Percentiles rank a stretch among this genome's conserved stretches.
Conservation (phyloP, 2,113 vertebrate species). For the Oostethus manadensis region DNA sequence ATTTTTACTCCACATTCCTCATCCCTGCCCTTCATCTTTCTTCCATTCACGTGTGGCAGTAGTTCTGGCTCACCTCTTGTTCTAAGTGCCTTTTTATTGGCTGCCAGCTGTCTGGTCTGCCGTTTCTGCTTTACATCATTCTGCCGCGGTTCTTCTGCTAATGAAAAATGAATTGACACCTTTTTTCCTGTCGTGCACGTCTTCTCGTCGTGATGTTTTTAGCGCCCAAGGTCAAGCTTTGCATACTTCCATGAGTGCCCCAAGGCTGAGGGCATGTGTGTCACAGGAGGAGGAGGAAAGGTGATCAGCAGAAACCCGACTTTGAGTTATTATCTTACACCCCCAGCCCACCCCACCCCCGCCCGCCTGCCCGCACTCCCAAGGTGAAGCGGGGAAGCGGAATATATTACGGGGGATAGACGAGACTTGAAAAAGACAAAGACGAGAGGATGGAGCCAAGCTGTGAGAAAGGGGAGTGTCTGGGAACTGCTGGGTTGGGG, state of each 20-base stretch:
- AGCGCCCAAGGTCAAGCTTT: conserved; percentile 11
- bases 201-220: background rate
- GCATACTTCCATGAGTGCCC: conserved; percentile 52
- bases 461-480: conserved; percentile 52
- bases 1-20: background rate
- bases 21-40: conserved; percentile 3
- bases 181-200: background rate
- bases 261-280: conserved; percentile 37
- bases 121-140: conserved; percentile 25
- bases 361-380: background rate
- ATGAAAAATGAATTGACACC: background rate
- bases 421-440: background rate
- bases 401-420: conserved; percentile 29
- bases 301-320: conserved; percentile 20
- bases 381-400: conserved; percentile 17
- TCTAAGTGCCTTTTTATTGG: conserved; percentile 44
- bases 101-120: conserved; percentile 21
- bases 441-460: background rate
- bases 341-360: background rate
- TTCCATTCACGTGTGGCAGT: background rate
- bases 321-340: conserved; percentile 22
- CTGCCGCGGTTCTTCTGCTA: background rate
- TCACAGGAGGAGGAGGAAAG: conserved; percentile 25
- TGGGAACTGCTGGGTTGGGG: conserved; percentile 54
- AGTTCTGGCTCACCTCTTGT: background rate